These are phyloP conservation scores for Drosophila ficusphila DNA, from an alignment of 1,140 invertebrate genomes.

Conservation along the genomic window DNA sequence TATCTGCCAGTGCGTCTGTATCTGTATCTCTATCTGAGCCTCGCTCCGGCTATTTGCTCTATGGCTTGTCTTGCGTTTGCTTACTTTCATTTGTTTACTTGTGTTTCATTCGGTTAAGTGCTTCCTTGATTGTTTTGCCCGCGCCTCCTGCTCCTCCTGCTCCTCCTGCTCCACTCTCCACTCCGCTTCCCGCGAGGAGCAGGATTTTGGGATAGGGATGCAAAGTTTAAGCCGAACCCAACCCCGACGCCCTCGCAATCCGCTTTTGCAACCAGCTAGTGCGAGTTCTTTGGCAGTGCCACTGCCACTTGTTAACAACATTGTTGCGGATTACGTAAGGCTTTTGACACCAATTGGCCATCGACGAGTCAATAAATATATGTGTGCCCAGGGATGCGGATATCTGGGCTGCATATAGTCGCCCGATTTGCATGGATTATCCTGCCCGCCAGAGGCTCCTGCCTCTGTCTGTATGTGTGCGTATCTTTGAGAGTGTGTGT, in stretches of 20 bases:
- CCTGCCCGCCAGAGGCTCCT: slow-evolving; percentile 15
- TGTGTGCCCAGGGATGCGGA: slow-evolving; percentile 2
- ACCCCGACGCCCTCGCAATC: neutral
- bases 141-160: slow-evolving; percentile 22
- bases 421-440: slow-evolving; percentile 62
- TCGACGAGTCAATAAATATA: slow-evolving; percentile 34
- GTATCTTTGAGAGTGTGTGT: neutral
- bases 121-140: slow-evolving; percentile 76
- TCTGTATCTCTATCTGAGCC: slow-evolving; percentile 6
- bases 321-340: slow-evolving; percentile 45
- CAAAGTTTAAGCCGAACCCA: slow-evolving; percentile 11
- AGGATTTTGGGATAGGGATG: slow-evolving; percentile 23
- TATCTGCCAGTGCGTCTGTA: slow-evolving; percentile 13
- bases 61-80: slow-evolving; percentile 73
- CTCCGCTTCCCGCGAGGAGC: neutral
- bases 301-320: slow-evolving; percentile 55
- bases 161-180: too few species aligned
- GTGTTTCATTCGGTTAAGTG: slow-evolving; percentile 82
- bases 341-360: slow-evolving; percentile 43
- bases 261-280: slow-evolving; percentile 28
- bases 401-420: slow-evolving; percentile 7
- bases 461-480: neutral
- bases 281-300: slow-evolving; percentile 3
- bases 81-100: slow-evolving; percentile 81
- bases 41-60: slow-evolving; percentile 48